Conservation (phyloP, 2,888 invertebrate genomes). For the Boloria euphrosyne region DNA sequence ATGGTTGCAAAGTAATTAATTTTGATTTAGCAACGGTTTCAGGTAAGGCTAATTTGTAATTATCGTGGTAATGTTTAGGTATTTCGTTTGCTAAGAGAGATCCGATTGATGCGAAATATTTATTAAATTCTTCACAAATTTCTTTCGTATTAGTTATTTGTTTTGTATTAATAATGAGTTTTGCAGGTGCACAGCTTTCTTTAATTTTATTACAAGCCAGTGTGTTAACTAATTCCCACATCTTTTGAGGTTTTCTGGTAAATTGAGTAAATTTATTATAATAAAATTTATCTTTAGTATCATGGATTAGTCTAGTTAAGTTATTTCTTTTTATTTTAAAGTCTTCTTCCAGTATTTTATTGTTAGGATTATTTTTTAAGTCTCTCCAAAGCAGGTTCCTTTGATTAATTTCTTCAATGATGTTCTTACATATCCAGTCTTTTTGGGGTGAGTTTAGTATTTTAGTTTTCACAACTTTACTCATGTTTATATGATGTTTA, state of each 20-base stretch:
- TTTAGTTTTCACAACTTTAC: constrained; percentile 17
- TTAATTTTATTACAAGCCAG: constrained; percentile 21
- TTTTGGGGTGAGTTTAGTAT: constrained; percentile 22
- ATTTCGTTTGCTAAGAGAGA: constrained; percentile 14
- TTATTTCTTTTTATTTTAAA: too few relatives aligned
- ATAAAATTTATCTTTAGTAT: too few relatives aligned
- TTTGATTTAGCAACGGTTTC: constrained; percentile 3
- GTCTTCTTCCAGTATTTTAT: too few relatives aligned
- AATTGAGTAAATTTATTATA: too few relatives aligned
- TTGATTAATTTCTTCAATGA: constrained; percentile 25
- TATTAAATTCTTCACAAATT: constrained; percentile 29
- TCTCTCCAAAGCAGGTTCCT: constrained; percentile 12
- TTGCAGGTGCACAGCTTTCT: constrained; percentile 17
- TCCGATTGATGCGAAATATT: constrained; percentile 23
- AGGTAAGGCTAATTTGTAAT: constrained; percentile 5
- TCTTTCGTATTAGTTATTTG: constrained; percentile 20
- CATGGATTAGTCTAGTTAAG: too few relatives aligned
- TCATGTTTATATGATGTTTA: too few relatives aligned
- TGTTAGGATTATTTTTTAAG: too few relatives aligned
- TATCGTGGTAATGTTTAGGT: constrained; percentile 13
- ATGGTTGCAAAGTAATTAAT: constrained; percentile 13
- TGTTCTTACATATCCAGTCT: constrained; percentile 30
- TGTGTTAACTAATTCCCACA: constrained; percentile 24
- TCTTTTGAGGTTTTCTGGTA: constrained; percentile 8
- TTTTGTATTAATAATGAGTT: constrained; percentile 22